Base-by-base conservation (phyloP, 2,888 invertebrate genomes). In the Paralinhomoeus sp. region DNA sequence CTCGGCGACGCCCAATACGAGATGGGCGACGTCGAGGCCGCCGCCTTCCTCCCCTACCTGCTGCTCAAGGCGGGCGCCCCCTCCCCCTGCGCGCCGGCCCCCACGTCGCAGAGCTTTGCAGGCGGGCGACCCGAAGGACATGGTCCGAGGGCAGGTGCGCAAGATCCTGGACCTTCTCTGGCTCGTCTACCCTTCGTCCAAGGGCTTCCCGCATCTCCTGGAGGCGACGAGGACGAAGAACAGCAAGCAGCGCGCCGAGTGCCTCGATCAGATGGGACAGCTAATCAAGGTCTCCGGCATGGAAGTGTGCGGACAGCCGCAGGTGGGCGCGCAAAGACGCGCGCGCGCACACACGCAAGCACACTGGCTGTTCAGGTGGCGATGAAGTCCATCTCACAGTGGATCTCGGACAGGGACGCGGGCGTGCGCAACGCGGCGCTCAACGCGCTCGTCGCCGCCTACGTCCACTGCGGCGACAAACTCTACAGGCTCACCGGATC, bases 191-290 rank as follows among this genome's bases (percentile, higher is more conserved):
- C 78, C 87, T 0, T 78, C 80, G 31, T 78, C 77, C 48, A 84
- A 85, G 64, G 70, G 91, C 50, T 89, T 85, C 60, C 74, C 76
- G 0, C 82, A 79, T 54, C 70, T 91, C 20, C 80, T 89, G 77
- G 91, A 93, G 54, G 93, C 89, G 1, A 66, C 91, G 17, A 85
- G 87, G 60, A 85, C 89, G 0, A 97, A 97, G 65, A 93, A 91
- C 65, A 82, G 91, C 0, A 73, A 91, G 37, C 91, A 91, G 63
- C 73, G 91, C 57, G 80, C 87, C 68, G 93, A 91, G 65, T 91
- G 93, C 62, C 69, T 97, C 45, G 89, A 89, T 54, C 82, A 87
- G 62, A 72, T 93, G 58, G 78, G 81, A 0, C 75, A 74, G 46
- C 70, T 89, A 43, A 78, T 91, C 43, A 82, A 82, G 63, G 74